Evolutionary conservation across 2,888 invertebrate genomes (phyloP), one percentile per base, ranked within the genome.

Genomic region (Xestia rhomboidea): DNA sequence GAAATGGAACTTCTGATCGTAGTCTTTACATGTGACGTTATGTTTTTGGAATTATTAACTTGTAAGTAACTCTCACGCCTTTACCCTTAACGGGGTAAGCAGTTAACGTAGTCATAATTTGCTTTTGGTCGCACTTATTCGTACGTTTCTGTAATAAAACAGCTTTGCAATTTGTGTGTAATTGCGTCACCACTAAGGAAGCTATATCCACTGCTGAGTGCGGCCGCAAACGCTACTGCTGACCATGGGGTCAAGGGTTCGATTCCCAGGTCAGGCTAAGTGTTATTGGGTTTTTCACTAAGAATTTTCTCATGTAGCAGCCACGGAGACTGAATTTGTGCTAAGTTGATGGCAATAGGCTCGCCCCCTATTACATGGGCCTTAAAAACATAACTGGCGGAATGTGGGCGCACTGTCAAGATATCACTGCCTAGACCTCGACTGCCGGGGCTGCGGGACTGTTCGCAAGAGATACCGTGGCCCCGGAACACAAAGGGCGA

Each of bases 21-120:
- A 18, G 0, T 2, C 15, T 27, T 46, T n/a, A 7, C 1, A 24
- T 7, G 34, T 51, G n/a, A 1, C 30, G 11, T 62, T 38, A 66
- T 82, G 38, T 67, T 83, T 70, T 73, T 38, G 41, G 13, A 73
- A 84, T 80, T 84, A 85, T 82, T 66, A 81, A 72, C 76, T 46
- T 57, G 73, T 71, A 54, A 77, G 73, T 71, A 54, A 77, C 68
- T 83, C 86, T 85, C 83, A 83, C 83, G 86, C 82, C 3, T 85
- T 64, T 51, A 62, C 24, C 73, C 60, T 73, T 77, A 82, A 73
- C 77, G 54, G 85, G 82, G 63, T 62, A 60, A 30, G 62, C 73
- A 68, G 54, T 85, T 70, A 77, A 41, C 38, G 18, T 41, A 21
- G 77, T 63, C 60, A 64, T 84, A 70, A 63, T 70, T 74, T 24